These are phyloP conservation scores for Myotis davidii DNA, from an alignment of 2,113 vertebrate genomes.

Conservation along the genomic window DNA sequence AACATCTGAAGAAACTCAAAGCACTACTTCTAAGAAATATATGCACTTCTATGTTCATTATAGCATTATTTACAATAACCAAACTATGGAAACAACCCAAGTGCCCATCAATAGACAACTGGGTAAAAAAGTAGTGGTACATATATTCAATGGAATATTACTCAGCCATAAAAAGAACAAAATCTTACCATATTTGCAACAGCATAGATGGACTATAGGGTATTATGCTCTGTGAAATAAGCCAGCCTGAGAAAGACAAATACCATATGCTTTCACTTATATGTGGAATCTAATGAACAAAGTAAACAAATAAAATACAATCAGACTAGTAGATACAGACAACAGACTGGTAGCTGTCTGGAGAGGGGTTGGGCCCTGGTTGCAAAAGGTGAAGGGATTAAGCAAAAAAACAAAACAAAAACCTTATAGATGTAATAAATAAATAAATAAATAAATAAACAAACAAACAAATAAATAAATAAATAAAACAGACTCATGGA, in stretches of 20 bases:
- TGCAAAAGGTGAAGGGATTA: no score
- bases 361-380: no score
- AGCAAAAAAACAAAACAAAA: no score
- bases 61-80: background rate
- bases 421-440: no score
- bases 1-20: background rate
- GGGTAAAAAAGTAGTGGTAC: background rate
- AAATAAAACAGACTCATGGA: background rate
- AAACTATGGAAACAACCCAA: background rate
- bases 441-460: no score
- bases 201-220: background rate
- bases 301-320: background rate
- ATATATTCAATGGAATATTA: background rate
- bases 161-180: background rate
- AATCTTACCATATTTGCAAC: background rate
- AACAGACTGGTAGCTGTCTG: no score
- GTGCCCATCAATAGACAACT: background rate
- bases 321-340: background rate
- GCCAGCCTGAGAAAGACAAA: background rate
- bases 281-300: background rate
- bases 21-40: background rate
- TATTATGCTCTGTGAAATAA: background rate
- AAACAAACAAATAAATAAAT: no score
- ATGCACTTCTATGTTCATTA: background rate
- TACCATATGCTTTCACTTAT: background rate